Percentiles rank a stretch among this genome's conserved stretches.
These are phyloP conservation scores for Botia almorhae DNA, from an alignment of 2,797 vertebrate genomes.

Conservation along the genomic window DNA sequence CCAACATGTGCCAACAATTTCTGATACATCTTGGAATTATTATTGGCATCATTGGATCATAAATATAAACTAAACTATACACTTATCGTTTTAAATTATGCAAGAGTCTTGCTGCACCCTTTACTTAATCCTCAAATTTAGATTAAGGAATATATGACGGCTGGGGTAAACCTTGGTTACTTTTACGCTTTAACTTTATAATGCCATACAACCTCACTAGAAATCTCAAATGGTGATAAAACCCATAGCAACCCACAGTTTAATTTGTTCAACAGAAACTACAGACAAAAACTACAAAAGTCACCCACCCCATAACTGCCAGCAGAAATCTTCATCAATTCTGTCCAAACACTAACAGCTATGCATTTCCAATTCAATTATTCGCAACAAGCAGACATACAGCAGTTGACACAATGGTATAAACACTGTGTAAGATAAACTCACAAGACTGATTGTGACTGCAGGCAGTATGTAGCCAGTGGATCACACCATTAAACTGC, in stretches of 20 bases:
- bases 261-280: neutral
- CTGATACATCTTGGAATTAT: neutral
- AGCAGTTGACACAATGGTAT: conserved; percentile 8
- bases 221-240: neutral
- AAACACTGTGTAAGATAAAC: neutral
- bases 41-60: neutral
- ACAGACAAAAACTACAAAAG: neutral
- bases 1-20: neutral
- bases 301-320: neutral
- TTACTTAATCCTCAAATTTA: conserved; percentile 15
- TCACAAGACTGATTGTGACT: conserved; percentile 12
- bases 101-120: conserved; percentile 17
- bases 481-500: conserved; percentile 32
- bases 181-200: neutral
- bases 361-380: conserved; percentile 4
- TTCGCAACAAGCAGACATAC: conserved; percentile 17
- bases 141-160: neutral
- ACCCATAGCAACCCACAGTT: neutral
- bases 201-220: neutral
- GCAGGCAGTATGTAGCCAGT: conserved; percentile 18
- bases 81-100: neutral
- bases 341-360: conserved; percentile 17
- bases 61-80: neutral
- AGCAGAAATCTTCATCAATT: conserved; percentile 12
- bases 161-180: neutral